These are phyloP conservation scores for Neosilurus hyrtlii DNA, from an alignment of 2,797 vertebrate genomes.

Conservation along the genomic window DNA sequence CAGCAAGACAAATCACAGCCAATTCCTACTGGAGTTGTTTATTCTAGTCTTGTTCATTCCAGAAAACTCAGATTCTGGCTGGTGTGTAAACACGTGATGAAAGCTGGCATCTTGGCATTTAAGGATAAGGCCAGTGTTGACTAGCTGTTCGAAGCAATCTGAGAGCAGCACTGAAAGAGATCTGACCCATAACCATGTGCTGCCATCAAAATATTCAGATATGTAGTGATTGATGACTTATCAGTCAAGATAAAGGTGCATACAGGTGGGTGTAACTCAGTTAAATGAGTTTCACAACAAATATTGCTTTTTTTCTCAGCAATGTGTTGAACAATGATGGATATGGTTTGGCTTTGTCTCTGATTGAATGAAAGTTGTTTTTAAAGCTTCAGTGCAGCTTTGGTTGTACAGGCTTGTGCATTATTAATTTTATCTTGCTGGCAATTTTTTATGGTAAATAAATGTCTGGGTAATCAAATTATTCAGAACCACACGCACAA, in stretches of 20 bases:
- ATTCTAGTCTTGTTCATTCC: constrained; percentile 40
- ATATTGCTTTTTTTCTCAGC: not conserved
- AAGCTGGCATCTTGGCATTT: constrained; percentile 39
- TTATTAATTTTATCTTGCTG: not conserved
- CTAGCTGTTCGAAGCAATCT: constrained; percentile 29
- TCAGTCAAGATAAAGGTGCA: not conserved
- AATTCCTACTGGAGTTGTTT: constrained; percentile 42
- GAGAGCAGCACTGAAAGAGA: not conserved
- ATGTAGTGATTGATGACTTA: not conserved
- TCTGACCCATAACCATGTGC: not conserved
- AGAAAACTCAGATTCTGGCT: constrained; percentile 18
- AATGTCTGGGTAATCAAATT: not conserved
- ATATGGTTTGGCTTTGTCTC: not conserved
- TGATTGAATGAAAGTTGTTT: not conserved
- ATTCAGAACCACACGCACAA: no score
- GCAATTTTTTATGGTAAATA: not conserved
- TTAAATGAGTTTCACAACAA: not conserved
- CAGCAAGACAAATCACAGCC: constrained; percentile 37
- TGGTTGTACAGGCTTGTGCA: not conserved
- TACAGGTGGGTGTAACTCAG: not conserved
- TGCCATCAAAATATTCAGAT: not conserved
- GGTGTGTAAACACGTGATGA: constrained; percentile 20
- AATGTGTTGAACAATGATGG: not conserved
- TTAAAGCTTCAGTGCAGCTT: not conserved
- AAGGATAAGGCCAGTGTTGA: constrained; percentile 28